These are phyloP conservation scores for Parotocinclus haroldoi DNA, from an alignment of 2,797 vertebrate species.

Conservation along the genomic window DNA sequence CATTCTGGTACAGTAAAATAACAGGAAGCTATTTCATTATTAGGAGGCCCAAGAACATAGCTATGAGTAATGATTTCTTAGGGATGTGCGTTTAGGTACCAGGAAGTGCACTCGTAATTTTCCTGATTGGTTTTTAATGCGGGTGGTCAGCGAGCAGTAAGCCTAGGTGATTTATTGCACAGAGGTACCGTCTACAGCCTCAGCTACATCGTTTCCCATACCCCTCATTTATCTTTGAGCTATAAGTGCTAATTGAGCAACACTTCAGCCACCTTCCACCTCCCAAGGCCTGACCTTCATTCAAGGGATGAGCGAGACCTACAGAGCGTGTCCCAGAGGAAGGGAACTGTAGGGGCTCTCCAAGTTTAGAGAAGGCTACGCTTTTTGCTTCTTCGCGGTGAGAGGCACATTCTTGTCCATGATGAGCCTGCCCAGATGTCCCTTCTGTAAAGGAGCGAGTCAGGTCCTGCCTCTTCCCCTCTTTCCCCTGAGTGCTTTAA, in stretches of 20 bases:
- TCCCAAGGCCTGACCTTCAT: slow-evolving; percentile 60
- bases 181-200: slow-evolving; percentile 71
- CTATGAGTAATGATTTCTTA: slow-evolving; percentile 82
- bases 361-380: slow-evolving; percentile 55
- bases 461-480: slow-evolving; percentile 67
- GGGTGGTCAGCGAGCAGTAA: slow-evolving; percentile 67
- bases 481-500: slow-evolving; percentile 71
- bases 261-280: slow-evolving; percentile 62
- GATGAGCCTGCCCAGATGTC: slow-evolving; percentile 85
- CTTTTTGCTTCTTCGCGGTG: slow-evolving; percentile 64
- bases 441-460: slow-evolving; percentile 75
- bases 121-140: slow-evolving; percentile 99
- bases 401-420: slow-evolving; percentile 78
- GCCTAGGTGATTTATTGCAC: slow-evolving; percentile 89
- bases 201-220: slow-evolving; percentile 84
- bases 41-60: slow-evolving; percentile 71
- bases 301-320: slow-evolving; percentile 64
- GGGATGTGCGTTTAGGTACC: slow-evolving; percentile 83
- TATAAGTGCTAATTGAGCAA: slow-evolving; percentile 81
- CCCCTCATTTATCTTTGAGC: slow-evolving; percentile 89
- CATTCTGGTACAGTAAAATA: slow-evolving; percentile 35
- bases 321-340: slow-evolving; percentile 66
- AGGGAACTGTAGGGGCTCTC: slow-evolving; percentile 65
- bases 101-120: slow-evolving; percentile 94
- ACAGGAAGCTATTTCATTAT: slow-evolving; percentile 65